Evolutionary conservation across 1,140 invertebrate species (phyloP).

Genomic region (Drosophila carrolli): DNA sequence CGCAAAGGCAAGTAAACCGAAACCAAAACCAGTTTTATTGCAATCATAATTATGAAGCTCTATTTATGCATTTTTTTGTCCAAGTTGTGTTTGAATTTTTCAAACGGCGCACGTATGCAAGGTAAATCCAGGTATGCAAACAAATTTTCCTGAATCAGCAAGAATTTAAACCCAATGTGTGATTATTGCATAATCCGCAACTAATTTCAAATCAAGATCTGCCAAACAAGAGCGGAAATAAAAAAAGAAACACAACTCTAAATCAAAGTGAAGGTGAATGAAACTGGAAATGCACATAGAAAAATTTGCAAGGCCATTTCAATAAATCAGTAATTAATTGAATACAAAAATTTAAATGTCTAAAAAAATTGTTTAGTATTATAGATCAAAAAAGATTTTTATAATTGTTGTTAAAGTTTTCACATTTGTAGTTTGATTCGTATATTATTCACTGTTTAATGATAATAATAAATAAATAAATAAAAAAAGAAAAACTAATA

Average conservation of each 20-base stretch:
- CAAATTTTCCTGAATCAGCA: constrained; percentile 3
- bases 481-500: no score
- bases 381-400: no score
- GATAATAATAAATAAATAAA: no score
- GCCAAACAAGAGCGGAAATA: constrained; percentile 1
- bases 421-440: no score
- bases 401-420: no score
- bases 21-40: constrained; percentile 49
- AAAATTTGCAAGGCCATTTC: not conserved
- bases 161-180: constrained; percentile 18
- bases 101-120: constrained; percentile 21
- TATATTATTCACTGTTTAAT: no score
- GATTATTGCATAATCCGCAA: constrained; percentile 36
- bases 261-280: constrained; percentile 49
- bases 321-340: not conserved
- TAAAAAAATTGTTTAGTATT: no score
- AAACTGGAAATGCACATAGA: constrained; percentile 3
- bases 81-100: constrained; percentile 1
- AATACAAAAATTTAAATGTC: not conserved
- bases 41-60: constrained; percentile 41
- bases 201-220: constrained; percentile 23
- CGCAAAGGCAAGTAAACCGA: constrained; percentile 10
- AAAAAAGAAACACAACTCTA: constrained; percentile 26
- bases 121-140: constrained; percentile 15
- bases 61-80: constrained; percentile 13